These are phyloP conservation scores for Hydractinia symbiolongicarpus DNA, from an alignment of 30 jellyfish, hydroid and myxozoan species.

Conservation along the genomic window DNA sequence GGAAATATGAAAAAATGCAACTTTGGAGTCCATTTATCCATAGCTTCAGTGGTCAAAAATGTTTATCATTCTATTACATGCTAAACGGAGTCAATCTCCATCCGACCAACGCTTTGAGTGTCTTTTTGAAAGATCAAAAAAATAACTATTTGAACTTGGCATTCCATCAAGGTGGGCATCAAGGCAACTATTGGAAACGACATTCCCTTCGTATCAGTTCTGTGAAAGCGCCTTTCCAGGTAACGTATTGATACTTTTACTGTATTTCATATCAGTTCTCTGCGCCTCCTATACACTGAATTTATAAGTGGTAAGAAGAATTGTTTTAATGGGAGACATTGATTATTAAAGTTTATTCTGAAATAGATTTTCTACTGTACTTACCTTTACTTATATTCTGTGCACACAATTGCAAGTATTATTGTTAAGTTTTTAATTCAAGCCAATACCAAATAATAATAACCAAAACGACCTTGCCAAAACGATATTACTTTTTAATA, in stretches of 20 bases:
- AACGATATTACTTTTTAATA: no score
- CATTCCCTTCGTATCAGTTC: not conserved
- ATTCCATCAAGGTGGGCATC: conserved; percentile 26
- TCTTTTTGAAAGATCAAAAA: not conserved
- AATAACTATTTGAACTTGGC: not conserved
- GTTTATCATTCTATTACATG: conserved; percentile 23
- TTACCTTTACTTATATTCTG: no score
- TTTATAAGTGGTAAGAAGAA: not conserved
- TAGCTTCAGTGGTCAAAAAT: conserved; percentile 12
- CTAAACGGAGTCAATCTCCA: conserved; percentile 29
- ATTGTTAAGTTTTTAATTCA: not conserved
- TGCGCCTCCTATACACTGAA: not conserved
- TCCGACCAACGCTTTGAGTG: conserved; percentile 16
- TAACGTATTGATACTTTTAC: not conserved
- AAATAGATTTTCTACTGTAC: no score
- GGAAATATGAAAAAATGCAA: not conserved
- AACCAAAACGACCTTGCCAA: no score
- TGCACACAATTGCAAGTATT: no score
- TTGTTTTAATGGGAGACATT: not conserved
- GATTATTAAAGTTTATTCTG: not conserved
- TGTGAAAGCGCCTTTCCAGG: conserved; percentile 15
- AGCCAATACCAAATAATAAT: not conserved
- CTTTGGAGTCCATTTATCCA: conserved; percentile 14
- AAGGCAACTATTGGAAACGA: conserved; percentile 35
- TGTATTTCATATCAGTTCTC: not conserved